A percentile compares a stretch with the other conserved stretches of the same genome.
phyloP scores from a whole-genome alignment of 2,797 vertebrate species.

The Bradypus variegatus region DNA sequence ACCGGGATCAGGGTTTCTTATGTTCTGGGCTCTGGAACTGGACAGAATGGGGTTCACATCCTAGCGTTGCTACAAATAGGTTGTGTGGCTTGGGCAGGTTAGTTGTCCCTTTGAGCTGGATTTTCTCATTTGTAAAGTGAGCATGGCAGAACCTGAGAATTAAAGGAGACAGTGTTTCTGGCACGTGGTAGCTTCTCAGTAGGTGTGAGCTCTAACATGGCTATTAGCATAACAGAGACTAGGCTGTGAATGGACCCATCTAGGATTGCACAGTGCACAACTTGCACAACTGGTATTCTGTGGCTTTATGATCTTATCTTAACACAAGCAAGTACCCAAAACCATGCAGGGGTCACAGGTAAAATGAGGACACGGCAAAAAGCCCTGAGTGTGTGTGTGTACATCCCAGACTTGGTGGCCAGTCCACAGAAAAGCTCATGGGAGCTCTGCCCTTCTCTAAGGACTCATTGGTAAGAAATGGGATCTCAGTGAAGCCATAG shows the following conservation, averaged over 20 bases:
- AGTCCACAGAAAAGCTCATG: neutral
- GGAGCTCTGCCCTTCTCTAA: neutral
- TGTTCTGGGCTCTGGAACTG: neutral
- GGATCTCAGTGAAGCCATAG: neutral
- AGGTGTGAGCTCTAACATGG: neutral
- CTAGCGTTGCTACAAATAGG: neutral
- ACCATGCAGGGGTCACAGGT: rapidly evolving
- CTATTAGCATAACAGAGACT: neutral
- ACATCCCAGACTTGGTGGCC: neutral
- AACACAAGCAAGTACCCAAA: neutral
- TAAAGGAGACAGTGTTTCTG: neutral
- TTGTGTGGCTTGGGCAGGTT: neutral
- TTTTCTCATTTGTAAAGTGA: neutral
- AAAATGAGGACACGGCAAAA: neutral
- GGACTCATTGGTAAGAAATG: neutral
- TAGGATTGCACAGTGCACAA: neutral
- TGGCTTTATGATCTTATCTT: neutral
- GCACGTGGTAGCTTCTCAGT: no score
- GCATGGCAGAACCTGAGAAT: neutral
- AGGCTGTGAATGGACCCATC: neutral
- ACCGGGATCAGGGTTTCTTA: no score
- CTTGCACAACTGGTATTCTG: neutral
- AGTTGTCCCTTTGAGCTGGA: neutral
- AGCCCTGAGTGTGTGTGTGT: neutral
- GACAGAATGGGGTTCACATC: neutral